Evolutionary conservation across 2,888 invertebrate species (phyloP).

Genomic region (Catotricha subobsoleta): DNA sequence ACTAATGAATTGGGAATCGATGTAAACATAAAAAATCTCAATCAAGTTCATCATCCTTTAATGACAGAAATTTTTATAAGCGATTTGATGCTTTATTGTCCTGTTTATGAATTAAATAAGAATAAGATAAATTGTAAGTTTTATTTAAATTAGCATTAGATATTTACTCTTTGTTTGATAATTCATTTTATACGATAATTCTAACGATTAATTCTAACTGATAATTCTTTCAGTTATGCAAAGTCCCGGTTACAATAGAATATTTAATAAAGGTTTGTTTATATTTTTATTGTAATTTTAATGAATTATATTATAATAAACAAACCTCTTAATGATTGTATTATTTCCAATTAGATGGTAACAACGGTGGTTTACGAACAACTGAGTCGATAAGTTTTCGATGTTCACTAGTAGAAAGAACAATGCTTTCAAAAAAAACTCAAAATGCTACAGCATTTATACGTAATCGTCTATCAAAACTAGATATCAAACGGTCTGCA

Average conservation of each 20-base stretch:
- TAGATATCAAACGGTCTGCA: slow-evolving; percentile 18
- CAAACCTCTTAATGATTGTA: background rate
- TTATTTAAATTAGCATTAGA: background rate
- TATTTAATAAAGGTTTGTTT: slow-evolving; percentile 6
- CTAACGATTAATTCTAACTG: background rate
- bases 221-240: slow-evolving; percentile 6
- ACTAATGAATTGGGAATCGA: slow-evolving; percentile 42
- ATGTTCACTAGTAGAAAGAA: slow-evolving; percentile 18
- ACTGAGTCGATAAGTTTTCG: slow-evolving; percentile 24
- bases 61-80: slow-evolving; percentile 23
- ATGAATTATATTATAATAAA: background rate
- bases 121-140: slow-evolving; percentile 21
- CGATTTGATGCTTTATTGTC: slow-evolving; percentile 22
- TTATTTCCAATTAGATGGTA: slow-evolving; percentile 14
- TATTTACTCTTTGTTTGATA: background rate
- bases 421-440: background rate
- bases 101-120: slow-evolving; percentile 20
- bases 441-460: slow-evolving; percentile 11
- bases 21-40: slow-evolving; percentile 49
- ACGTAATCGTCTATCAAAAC: slow-evolving; percentile 17
- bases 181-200: background rate
- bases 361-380: slow-evolving; percentile 23
- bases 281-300: background rate
- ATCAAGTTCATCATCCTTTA: slow-evolving; percentile 37
- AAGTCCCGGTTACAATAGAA: slow-evolving; percentile 8